Percentiles rank a stretch among this genome's conserved stretches.
Conservation (phyloP, 2,113 vertebrate species). For the Meles meles region DNA sequence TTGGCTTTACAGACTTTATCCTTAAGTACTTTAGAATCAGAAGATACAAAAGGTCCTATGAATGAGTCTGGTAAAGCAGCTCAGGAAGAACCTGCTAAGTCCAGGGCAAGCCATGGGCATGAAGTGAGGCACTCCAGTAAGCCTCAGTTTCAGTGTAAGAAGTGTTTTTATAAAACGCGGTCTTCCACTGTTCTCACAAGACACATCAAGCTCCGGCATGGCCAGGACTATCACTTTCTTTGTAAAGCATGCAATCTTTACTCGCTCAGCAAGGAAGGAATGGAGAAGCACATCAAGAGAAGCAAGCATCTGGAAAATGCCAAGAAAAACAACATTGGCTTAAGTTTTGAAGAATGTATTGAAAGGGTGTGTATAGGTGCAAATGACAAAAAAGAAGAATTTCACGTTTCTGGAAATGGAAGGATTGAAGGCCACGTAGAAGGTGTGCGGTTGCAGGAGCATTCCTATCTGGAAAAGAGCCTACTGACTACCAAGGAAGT, state of each 20-base stretch:
- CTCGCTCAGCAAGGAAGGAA: slow-evolving; percentile 90
- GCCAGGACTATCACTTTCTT: slow-evolving; percentile 88
- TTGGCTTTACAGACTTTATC: slow-evolving; percentile 54
- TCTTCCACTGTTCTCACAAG: slow-evolving; percentile 88
- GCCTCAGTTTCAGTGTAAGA: slow-evolving; percentile 90
- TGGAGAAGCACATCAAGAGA: slow-evolving; percentile 92
- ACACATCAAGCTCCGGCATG: slow-evolving; percentile 89
- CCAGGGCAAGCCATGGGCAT: slow-evolving; percentile 67
- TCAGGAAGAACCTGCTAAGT: slow-evolving; percentile 65
- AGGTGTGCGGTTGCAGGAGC: slow-evolving; percentile 46
- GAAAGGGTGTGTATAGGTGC: slow-evolving; percentile 88
- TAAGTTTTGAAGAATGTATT: slow-evolving; percentile 88
- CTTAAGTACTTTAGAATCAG: slow-evolving; percentile 43
- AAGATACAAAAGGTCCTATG: slow-evolving; percentile 11
- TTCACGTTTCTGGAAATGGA: slow-evolving; percentile 56
- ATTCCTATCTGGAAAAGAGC: slow-evolving; percentile 57
- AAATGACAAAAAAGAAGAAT: slow-evolving; percentile 79
- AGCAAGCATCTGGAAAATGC: slow-evolving; percentile 90
- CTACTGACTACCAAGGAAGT: slow-evolving; percentile 53
- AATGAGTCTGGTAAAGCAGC: slow-evolving; percentile 59
- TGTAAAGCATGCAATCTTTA: slow-evolving; percentile 93
- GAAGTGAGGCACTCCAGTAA: slow-evolving; percentile 82
- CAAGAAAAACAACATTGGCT: slow-evolving; percentile 84
- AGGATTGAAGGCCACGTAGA: slow-evolving; percentile 70
- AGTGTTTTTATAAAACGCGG: slow-evolving; percentile 92